phyloP scores from a whole-genome alignment of 2,113 vertebrate genomes.

The Entomyzon cyanotis region DNA sequence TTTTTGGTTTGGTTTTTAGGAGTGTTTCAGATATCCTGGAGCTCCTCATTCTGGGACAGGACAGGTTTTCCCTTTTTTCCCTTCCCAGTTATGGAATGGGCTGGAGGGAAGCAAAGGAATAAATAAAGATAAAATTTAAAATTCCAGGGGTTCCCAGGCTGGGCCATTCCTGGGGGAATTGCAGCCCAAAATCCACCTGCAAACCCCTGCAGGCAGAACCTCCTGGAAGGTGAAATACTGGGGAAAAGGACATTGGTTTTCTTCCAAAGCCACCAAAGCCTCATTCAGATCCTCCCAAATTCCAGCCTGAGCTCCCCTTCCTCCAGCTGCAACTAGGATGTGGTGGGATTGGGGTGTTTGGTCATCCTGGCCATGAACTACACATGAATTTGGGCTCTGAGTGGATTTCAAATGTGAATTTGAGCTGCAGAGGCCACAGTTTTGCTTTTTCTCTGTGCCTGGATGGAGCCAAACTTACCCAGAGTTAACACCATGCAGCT shows the following conservation, averaged over 20 bases:
- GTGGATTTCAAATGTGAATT: too few species aligned
- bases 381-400: too few species aligned
- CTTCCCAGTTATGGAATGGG: neutral
- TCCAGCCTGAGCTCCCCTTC: neutral
- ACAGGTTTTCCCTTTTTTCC: neutral
- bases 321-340: too few species aligned
- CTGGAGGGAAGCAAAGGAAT: neutral
- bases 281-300: neutral
- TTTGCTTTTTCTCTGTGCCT: too few species aligned
- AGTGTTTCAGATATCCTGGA: neutral
- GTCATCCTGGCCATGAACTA: too few species aligned
- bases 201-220: neutral
- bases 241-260: accelerated
- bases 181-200: neutral
- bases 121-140: neutral
- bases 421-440: too few species aligned
- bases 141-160: neutral
- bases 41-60: neutral
- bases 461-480: too few species aligned
- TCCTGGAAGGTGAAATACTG: neutral
- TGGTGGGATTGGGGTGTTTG: too few species aligned
- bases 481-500: too few species aligned
- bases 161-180: neutral
- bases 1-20: neutral
- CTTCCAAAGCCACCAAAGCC: neutral